Base-by-base conservation (phyloP, 2,113 vertebrate genomes). In the Lipophrys pholis region DNA sequence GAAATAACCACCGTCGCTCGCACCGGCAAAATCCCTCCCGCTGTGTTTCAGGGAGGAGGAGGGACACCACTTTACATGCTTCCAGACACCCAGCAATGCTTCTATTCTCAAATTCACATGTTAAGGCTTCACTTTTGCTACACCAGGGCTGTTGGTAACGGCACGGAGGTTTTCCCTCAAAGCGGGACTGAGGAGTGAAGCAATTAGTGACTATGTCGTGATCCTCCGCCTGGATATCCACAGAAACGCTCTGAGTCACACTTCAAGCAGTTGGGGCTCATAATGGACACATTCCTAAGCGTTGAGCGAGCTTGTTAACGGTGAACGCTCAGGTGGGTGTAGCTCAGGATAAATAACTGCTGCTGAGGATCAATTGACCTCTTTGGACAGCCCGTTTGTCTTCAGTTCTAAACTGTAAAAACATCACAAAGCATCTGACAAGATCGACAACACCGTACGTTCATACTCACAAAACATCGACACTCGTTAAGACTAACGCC, bases 101-200 rank as follows among this genome's bases (percentile, higher is more conserved):
- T 64, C 35, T 45, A 38, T 48, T 72, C 70, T 46, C 68, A 65
- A 75, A 55, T 59, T 76, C 68, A 84, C 65, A 76, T 41, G 61
- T 88, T 84, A 88, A 87, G 87, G 86, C 87, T 89, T 30, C 62
- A 36, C 42, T 84, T 66, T 30, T 85, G 86, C 88, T 87, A 84
- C 81, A 85, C 54, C 73, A 52, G 85, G 73, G 71, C 76, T 79
- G 30, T 41, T 17, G 36, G 54, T 83, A 61, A 80, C 75, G 38
- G 69, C 64, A 62, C 49, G n/a, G 10, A 3, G 52, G 38, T 36
- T n/a, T 6, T 17, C 53, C 54, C 63, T 65, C 40, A 51, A 53
- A 79, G 51, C 42, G 49, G 68, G 42, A 57, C 64, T 17, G 39
- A 76, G 54, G 48, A 54, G 60, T 66, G 46, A 51, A 71, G 58